Evolutionary conservation across 2,113 vertebrate species (phyloP).

Genomic region (Prochilodus magdalenae): DNA sequence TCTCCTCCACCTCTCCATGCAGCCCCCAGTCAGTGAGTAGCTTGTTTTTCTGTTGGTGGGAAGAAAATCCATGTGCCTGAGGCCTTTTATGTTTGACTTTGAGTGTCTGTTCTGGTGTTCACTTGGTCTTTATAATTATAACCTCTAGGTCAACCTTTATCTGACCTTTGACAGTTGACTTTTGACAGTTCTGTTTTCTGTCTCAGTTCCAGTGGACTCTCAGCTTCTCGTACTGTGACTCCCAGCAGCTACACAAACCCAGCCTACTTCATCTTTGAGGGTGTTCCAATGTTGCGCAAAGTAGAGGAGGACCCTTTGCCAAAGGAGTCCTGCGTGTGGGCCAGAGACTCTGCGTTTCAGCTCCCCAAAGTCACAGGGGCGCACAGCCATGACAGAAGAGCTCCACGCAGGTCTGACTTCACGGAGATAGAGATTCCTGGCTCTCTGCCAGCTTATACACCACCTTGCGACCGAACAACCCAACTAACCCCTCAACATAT

Average conservation of each 20-base stretch:
- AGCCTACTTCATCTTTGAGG: conserved; percentile 89
- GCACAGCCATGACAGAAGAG: conserved; percentile 62
- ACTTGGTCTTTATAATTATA: neutral
- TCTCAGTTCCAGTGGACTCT: conserved; percentile 66
- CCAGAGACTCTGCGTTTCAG: conserved; percentile 73
- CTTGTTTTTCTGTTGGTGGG: neutral
- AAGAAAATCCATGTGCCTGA: neutral
- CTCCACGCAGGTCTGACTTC: conserved; percentile 75
- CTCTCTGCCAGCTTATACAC: conserved; percentile 65
- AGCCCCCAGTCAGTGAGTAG: conserved; percentile 68
- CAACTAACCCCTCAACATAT: conserved; percentile 54
- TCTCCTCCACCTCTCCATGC: conserved; percentile 58
- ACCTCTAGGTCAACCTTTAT: too few relatives aligned
- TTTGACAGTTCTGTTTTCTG: neutral
- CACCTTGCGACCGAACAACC: conserved; percentile 55
- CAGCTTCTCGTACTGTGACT: conserved; percentile 66
- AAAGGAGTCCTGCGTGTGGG: conserved; percentile 69
- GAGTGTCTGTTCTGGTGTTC: neutral
- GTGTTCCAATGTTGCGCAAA: conserved; percentile 65
- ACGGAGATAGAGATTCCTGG: conserved; percentile 83
- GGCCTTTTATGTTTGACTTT: neutral
- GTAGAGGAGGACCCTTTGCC: conserved; percentile 59
- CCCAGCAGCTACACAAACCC: conserved; percentile 84
- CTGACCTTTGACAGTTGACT: neutral
- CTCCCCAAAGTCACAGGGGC: conserved; percentile 71